Evolutionary conservation across 53 echinoderm and acorn worm species (phyloP), one percentile per base, ranked within the genome.

Genomic region (Echinarachnius parma): DNA sequence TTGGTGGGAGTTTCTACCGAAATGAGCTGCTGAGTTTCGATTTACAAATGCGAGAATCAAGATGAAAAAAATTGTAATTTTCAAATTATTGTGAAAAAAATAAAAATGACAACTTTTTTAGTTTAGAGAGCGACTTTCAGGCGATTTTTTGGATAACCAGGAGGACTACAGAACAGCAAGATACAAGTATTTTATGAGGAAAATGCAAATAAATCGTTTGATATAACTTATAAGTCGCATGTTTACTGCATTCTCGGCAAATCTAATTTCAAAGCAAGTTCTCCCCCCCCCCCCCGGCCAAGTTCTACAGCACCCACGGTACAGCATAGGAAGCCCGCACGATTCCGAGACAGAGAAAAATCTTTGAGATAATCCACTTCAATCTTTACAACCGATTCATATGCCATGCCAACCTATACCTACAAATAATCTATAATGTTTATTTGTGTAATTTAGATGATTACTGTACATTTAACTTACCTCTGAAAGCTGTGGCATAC

Each of bases 311-410:
- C 48, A 48, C 48, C 48, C 48, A 48, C 48, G 48, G 14, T 16
- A 48, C 48, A 16, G 48, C n/a, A 48, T 48, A 48, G 48, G 48
- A 48, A 48, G 48, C 48, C 48, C 48, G 48, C 48, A 48, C 48
- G 48, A 48, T 56, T 56, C 57, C 57, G 57, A 56, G 57, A 56
- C 24, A 23, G 57, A 56, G 57, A 56, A 56, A n/a, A 28, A 23
- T 56, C 57, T 56, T 48, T 48, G 48, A 56, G 57, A 56, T 56
- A 56, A 56, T 56, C 57, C 57, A 56, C 57, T 56, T 26, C 28
- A 56, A 56, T 56, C 57, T 56, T 56, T 56, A 56, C 57, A 56
- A 28, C 57, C 57, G 57, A 56, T 56, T 56, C 28, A 56, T 56
- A 56, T 56, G 24, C 28, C 57, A 56, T 56, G 24, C 8, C 57